Conservation (phyloP, 2,113 vertebrate species). For the Etheostoma spectabile region DNA sequence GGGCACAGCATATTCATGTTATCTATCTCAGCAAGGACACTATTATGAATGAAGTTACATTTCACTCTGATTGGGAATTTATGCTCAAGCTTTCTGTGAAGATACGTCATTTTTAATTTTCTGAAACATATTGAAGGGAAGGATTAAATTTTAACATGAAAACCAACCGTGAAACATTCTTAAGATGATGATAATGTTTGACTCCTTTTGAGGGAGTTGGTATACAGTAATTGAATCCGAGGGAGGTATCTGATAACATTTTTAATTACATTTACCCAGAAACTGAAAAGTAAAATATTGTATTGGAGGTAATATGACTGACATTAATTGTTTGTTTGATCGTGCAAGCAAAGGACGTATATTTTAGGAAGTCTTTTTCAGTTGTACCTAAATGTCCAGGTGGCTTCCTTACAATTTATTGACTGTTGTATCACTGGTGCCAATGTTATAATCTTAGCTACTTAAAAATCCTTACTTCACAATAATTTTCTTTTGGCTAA, state of each 20-base stretch:
- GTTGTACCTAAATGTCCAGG: constrained; percentile 16
- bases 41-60: constrained; percentile 59
- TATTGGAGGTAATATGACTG: constrained; percentile 35
- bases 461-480: constrained; percentile 4
- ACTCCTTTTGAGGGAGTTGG: constrained; percentile 39
- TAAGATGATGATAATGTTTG: constrained; percentile 36
- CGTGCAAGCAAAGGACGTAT: constrained; percentile 34
- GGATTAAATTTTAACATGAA: constrained; percentile 57
- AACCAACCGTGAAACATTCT: constrained; percentile 52
- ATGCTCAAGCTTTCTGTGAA: constrained; percentile 53
- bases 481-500: not conserved
- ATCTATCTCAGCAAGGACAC: constrained; percentile 56
- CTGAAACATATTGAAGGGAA: constrained; percentile 52
- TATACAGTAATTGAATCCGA: constrained; percentile 39
- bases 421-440: constrained; percentile 15
- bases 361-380: constrained; percentile 38
- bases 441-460: constrained; percentile 17
- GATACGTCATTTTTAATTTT: constrained; percentile 72
- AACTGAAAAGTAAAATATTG: constrained; percentile 34
- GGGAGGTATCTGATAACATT: constrained; percentile 25
- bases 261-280: constrained; percentile 47
- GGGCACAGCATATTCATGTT: constrained; percentile 45
- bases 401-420: constrained; percentile 22
- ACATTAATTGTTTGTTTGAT: constrained; percentile 49
- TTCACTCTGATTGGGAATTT: constrained; percentile 67